Conservation (phyloP, 2,113 vertebrate species). For the Hydropotes inermis region DNA sequence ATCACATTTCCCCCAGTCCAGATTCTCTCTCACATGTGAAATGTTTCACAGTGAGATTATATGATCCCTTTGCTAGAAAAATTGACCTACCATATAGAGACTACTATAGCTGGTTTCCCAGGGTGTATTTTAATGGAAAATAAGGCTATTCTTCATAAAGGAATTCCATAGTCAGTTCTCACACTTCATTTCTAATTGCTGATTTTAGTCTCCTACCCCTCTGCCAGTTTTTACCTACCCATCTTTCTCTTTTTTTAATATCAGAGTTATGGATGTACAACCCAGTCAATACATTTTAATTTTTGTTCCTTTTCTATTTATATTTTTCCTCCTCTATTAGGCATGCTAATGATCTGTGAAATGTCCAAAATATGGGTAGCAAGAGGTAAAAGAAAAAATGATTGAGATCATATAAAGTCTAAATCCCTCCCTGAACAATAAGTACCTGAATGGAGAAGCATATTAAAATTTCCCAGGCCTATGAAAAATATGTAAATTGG, state of each 20-base stretch:
- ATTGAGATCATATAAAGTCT: neutral
- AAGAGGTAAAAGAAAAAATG: neutral
- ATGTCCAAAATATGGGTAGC: neutral
- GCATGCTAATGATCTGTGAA: neutral
- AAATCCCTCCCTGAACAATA: neutral
- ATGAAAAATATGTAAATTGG: neutral
- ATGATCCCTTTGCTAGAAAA: neutral
- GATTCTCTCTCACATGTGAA: accelerated
- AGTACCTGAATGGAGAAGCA: neutral
- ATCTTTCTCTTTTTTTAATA: neutral
- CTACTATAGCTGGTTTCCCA: neutral
- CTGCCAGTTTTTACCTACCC: neutral
- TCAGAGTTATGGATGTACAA: neutral
- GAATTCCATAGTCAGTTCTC: neutral
- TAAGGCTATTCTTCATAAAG: neutral
- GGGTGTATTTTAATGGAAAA: neutral
- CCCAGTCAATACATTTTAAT: neutral
- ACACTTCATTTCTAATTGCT: neutral
- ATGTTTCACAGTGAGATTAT: neutral
- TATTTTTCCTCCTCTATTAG: neutral
- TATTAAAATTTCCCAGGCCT: neutral
- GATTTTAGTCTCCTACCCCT: neutral
- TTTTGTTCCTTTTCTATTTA: conserved; percentile 3
- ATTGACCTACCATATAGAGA: neutral
- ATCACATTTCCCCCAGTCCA: neutral